These are phyloP conservation scores for Perca flavescens DNA, from an alignment of 2,113 vertebrate species.

Conservation along the genomic window DNA sequence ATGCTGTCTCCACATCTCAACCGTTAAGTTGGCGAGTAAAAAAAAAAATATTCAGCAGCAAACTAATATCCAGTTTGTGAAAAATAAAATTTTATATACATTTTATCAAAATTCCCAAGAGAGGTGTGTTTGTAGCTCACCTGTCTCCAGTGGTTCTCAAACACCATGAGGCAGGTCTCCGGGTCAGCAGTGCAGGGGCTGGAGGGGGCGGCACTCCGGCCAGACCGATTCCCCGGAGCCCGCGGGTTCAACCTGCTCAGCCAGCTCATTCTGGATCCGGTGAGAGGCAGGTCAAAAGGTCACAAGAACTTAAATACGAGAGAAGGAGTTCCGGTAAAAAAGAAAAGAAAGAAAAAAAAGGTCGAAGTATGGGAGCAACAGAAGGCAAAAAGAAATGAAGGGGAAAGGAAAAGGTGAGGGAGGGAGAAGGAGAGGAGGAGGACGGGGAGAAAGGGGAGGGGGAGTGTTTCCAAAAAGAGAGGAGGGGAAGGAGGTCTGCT, in stretches of 20 bases:
- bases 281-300: conserved; percentile 18
- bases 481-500: conserved; percentile 34
- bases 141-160: conserved; percentile 98
- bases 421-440: accelerated
- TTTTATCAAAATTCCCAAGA: background rate
- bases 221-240: conserved; percentile 82
- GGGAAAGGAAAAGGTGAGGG: background rate
- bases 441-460: accelerated
- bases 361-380: background rate
- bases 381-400: background rate
- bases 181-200: conserved; percentile 92
- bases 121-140: conserved; percentile 73
- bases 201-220: conserved; percentile 84
- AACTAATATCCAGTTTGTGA: too few species aligned
- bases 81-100: background rate
- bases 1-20: too few species aligned
- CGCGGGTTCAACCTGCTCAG: conserved; percentile 93
- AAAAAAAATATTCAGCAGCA: too few species aligned
- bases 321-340: background rate
- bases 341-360: background rate
- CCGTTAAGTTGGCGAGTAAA: too few species aligned
- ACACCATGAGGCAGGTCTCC: conserved; percentile 97
- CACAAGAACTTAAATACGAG: background rate
- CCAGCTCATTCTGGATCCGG: conserved; percentile 92
- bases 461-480: conserved; percentile 25